Evolutionary conservation across 1,140 invertebrate species (phyloP).

Genomic region (Theocolax elegans): DNA sequence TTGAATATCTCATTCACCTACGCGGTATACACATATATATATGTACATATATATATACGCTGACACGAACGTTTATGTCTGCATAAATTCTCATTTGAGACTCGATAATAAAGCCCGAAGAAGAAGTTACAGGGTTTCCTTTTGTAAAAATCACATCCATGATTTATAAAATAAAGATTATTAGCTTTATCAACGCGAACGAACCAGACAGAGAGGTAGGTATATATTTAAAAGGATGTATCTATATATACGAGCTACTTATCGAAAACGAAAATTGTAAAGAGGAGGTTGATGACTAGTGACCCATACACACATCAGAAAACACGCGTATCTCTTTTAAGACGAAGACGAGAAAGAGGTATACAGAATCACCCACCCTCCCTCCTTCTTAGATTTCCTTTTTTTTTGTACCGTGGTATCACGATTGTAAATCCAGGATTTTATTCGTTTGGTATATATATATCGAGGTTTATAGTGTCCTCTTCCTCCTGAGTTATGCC

Average conservation of each 20-base stretch:
- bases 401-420: constrained; percentile 55
- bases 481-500: no score
- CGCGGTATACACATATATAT: no score
- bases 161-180: no score
- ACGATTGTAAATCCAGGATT: constrained; percentile 66
- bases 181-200: constrained; percentile 49
- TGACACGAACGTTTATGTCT: constrained; percentile 64
- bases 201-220: no score
- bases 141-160: no score
- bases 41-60: no score
- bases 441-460: constrained; percentile 66
- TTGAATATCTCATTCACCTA: no score
- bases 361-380: constrained; percentile 8
- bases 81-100: constrained; percentile 66
- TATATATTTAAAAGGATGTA: neutral
- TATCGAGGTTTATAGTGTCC: constrained; percentile 68
- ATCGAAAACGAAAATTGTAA: no score
- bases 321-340: no score
- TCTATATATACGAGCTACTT: neutral
- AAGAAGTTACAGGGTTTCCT: no score
- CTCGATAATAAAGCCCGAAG: constrained; percentile 65
- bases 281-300: no score
- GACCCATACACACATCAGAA: no score
- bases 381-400: constrained; percentile 25
- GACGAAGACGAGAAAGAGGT: neutral